Percentiles rank a stretch among this genome's conserved stretches.
phyloP scores from a whole-genome alignment of 2,888 invertebrate species.

The Oligia strigilis region DNA sequence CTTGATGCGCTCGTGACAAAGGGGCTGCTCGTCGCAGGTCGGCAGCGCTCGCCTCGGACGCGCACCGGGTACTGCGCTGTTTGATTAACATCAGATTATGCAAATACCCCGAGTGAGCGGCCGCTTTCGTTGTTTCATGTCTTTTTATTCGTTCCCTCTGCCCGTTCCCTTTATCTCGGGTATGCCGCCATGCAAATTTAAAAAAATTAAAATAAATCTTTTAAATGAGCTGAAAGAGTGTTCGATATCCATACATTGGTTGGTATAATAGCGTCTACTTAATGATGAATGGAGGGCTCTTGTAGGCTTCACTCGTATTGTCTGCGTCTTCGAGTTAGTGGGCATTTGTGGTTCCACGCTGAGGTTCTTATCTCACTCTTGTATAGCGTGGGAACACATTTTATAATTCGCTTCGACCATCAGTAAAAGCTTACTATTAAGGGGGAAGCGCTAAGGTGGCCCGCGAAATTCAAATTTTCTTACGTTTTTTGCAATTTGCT shows the following conservation, averaged over 20 bases:
- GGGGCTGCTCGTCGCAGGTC: slow-evolving; percentile 36
- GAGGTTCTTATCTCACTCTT: slow-evolving; percentile 71
- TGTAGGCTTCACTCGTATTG: slow-evolving; percentile 80
- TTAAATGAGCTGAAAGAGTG: slow-evolving; percentile 88
- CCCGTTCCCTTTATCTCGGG: slow-evolving; percentile 86
- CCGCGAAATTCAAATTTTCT: too few species aligned
- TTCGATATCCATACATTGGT: slow-evolving; percentile 85
- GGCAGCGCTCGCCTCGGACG: slow-evolving; percentile 51
- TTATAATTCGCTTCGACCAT: slow-evolving; percentile 34
- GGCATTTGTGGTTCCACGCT: slow-evolving; percentile 73
- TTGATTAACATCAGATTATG: slow-evolving; percentile 91
- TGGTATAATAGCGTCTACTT: slow-evolving; percentile 84
- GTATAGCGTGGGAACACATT: slow-evolving; percentile 78
- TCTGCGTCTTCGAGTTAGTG: slow-evolving; percentile 75
- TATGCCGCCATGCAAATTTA: slow-evolving; percentile 87
- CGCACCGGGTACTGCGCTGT: slow-evolving; percentile 79
- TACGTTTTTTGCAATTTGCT: too few species aligned
- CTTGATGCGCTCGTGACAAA: slow-evolving; percentile 62
- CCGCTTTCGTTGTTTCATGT: slow-evolving; percentile 87
- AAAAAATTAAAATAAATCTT: slow-evolving; percentile 83
- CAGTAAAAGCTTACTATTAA: slow-evolving; percentile 22
- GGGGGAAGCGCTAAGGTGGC: too few species aligned
- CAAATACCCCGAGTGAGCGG: slow-evolving; percentile 88
- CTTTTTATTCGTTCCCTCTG: slow-evolving; percentile 84
- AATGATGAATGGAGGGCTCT: slow-evolving; percentile 84